Evolutionary conservation across 2,113 vertebrate species (phyloP), one percentile per base, ranked within the genome.

Genomic region (Dermatemys mawii): DNA sequence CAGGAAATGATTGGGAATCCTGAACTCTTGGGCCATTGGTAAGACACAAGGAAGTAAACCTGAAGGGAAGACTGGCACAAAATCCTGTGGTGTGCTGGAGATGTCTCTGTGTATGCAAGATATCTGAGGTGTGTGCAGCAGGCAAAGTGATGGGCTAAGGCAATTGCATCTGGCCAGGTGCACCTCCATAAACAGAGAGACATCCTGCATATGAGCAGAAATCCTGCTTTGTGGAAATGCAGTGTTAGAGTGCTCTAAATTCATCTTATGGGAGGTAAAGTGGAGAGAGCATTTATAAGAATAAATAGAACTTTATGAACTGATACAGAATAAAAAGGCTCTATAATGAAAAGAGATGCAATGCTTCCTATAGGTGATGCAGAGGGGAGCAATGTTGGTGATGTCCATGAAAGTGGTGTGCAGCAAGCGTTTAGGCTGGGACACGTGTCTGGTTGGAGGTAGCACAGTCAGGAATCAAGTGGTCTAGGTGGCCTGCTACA

Each of bases 1-100:
- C 92, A 70, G 95, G 93, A 96, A 96, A 93, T 86, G 51, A 48
- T 89, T 83, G 84, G 91, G 73, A 88, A 83, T 88, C 57, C 7
- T 57, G 41, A 38, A 83, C 14, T 75, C 78, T 19, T 86, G 63
- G 67, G 21, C 70, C 88, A n/a, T 87, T 88, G 93, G 84, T 94
- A 93, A 81, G 86, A 90, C 8, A 24, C 32, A 57, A 91, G 60
- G 81, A 94, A 92, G 49, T 83, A 14, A 81, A 55, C 89, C 95
- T 93, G 90, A 83, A 22, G 26, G 51, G 35, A 85, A 19, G 26
- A 22, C 27, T 90, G 88, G 32, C 27, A 49, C 22, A 27, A 35
- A 24, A 78, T 54, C 48, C 19, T 41, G 10, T 63, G 54, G 84
- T 13, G 12, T 41, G 21, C 1, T 22, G 75, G 22, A 54, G 11